A percentile compares a stretch with the other conserved stretches of the same genome.
phyloP scores from a whole-genome alignment of 1,140 invertebrate genomes.

The Drosophila ohnishii region DNA sequence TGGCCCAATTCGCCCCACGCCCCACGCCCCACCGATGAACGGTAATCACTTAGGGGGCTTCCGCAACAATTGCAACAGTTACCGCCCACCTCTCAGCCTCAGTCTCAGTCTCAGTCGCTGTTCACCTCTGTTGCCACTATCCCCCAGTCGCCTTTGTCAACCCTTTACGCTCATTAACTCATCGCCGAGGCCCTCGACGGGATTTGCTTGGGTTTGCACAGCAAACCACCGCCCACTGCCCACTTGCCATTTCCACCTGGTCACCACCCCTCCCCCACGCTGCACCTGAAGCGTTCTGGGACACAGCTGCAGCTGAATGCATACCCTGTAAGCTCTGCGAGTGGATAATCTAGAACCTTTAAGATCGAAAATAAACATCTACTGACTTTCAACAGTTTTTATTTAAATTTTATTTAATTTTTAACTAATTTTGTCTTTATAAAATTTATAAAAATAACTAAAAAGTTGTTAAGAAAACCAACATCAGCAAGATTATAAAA shows the following conservation, averaged over 20 bases:
- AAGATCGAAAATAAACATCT: background rate
- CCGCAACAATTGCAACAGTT: slow-evolving; percentile 40
- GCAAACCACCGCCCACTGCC: background rate
- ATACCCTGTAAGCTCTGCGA: slow-evolving; percentile 7
- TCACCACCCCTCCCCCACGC: background rate
- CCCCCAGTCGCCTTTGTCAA: slow-evolving; percentile 39
- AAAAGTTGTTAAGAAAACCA: too few species aligned
- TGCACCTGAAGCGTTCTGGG: slow-evolving; percentile 1
- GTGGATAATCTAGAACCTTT: background rate
- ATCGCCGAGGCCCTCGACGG: slow-evolving; percentile 41
- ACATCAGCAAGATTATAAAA: too few species aligned
- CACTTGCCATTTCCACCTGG: slow-evolving; percentile 1
- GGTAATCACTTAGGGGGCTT: slow-evolving; percentile 46
- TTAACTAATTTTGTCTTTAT: too few species aligned
- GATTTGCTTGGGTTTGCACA: slow-evolving; percentile 41
- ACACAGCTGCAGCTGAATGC: slow-evolving; percentile 7
- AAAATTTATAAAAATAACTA: too few species aligned
- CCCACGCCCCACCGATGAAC: slow-evolving; percentile 20
- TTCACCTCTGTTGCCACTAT: slow-evolving; percentile 6
- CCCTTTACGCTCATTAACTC: slow-evolving; percentile 54
- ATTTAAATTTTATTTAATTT: too few species aligned
- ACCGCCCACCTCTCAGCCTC: background rate
- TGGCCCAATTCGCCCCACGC: background rate
- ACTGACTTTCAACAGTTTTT: too few species aligned
- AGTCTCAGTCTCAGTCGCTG: background rate